Conservation (phyloP, 2,113 vertebrate species). For the Hemiscyllium ocellatum region DNA sequence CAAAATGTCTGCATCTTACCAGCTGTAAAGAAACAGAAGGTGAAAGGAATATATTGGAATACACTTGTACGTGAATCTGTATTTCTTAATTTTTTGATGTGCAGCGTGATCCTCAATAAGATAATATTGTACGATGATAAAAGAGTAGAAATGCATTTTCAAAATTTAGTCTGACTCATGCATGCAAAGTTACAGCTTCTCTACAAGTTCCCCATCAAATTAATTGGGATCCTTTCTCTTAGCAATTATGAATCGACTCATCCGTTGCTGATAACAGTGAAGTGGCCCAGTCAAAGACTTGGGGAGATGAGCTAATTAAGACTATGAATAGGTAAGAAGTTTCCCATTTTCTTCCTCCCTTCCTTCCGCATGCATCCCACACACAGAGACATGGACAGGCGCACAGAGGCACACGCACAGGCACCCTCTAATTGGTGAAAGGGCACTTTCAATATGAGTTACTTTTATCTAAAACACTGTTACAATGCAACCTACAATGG, state of each 20-base stretch:
- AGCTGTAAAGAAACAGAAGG: background rate
- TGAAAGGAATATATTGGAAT: background rate
- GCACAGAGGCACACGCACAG: no score
- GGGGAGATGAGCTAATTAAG: background rate
- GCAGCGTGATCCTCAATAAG: background rate
- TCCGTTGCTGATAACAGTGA: background rate
- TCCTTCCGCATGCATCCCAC: no score
- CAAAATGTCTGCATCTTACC: constrained; percentile 11
- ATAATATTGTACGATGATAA: background rate
- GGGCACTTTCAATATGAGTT: background rate
- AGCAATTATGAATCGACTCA: background rate
- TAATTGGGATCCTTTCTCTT: constrained; percentile 20
- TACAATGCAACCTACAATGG: background rate
- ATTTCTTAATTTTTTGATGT: background rate
- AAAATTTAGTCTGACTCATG: background rate
- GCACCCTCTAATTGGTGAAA: background rate
- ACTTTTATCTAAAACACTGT: background rate
- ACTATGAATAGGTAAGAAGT: background rate
- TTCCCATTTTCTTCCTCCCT: background rate
- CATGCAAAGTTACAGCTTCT: background rate
- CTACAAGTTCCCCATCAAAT: background rate
- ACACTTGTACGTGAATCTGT: background rate
- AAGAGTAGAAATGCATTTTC: background rate
- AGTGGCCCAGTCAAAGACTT: background rate
- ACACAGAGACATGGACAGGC: no score